phyloP scores from a whole-genome alignment of 2,797 vertebrate genomes.

The Enteromius unitaeniatus region DNA sequence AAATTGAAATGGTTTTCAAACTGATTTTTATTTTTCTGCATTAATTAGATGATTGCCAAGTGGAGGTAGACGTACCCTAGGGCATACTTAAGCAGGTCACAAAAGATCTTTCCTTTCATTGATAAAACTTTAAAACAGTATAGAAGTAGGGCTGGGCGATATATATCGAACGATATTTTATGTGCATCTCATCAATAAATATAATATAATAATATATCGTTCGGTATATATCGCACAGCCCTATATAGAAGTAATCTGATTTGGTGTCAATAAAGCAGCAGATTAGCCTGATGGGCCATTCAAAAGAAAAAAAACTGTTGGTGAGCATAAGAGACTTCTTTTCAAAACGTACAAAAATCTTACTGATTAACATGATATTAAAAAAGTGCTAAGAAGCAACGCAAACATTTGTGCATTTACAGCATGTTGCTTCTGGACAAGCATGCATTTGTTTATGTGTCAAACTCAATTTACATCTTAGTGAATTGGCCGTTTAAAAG shows the following conservation, averaged over 20 bases:
- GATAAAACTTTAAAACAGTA: not conserved
- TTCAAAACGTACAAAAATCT: not conserved
- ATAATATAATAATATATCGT: too few relatives aligned
- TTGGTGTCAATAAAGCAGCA: not conserved
- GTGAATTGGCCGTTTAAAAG: conserved; percentile 38
- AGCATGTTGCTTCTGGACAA: conserved; percentile 8
- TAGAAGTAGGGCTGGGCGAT: too few relatives aligned
- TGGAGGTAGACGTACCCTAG: not conserved
- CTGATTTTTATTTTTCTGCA: not conserved
- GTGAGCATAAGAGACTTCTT: not conserved
- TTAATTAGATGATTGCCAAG: not conserved
- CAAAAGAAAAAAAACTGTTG: not conserved
- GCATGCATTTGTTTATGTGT: not conserved
- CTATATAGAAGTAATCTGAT: not conserved
- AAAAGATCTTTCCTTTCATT: not conserved
- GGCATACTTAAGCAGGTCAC: not conserved
- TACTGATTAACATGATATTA: not conserved
- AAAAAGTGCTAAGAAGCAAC: not conserved
- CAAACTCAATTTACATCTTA: not conserved
- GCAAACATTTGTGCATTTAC: not conserved
- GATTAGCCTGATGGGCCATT: not conserved
- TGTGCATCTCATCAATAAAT: too few relatives aligned
- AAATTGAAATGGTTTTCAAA: not conserved
- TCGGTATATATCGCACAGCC: too few relatives aligned
- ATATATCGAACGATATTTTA: too few relatives aligned